Evolutionary conservation across 2,113 vertebrate genomes (phyloP), one percentile per base, ranked within the genome.

Genomic region (Zingel zingel): DNA sequence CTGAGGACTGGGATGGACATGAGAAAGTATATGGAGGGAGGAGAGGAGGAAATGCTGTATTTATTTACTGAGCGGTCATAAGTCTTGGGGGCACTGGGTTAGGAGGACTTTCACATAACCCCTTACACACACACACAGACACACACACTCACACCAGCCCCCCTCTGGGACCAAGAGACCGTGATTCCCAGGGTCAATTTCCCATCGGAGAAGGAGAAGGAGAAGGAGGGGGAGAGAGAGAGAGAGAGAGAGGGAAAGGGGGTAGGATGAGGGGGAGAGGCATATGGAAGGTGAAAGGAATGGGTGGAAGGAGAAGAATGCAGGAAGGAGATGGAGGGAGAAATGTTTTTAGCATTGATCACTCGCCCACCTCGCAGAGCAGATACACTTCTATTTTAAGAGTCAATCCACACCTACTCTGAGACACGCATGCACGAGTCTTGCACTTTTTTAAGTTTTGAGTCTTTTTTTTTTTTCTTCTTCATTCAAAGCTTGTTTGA

Each of bases 91-190:
- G 83, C 75, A 90, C 83, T 83, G 80, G 59, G 80, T 80, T 64
- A 62, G 48, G 68, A 88, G 88, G 64, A 85, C 82, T 87, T 96
- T 95, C 95, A 93, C 95, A 96, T 93, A 93, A 95, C 94, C 92
- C 67, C 56, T 25, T 19, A 13, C 1, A 0, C 21, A 27, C 57
- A 62, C 62, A 61, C 58, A 27, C 57, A 62, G 57, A 61, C 58
- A 36, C 59, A 45, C 66, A 54, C 45, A 11, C 64, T 30, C n/a
- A 43, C 50, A 8, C 15, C 33, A 30, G 57, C 33, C 30, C 79
- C 74, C 83, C 80, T 13, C 18, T 66, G 86, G 88, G 85, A 87
- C 75, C 80, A 43, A 8, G 69, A 84, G 79, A 81, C 77, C 73
- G 47, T 30, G 58, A 81, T 89, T 95, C 92, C 88, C 93, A 92